phyloP scores from a whole-genome alignment of 1,140 invertebrate species.

The Chrysomallon squamiferum region DNA sequence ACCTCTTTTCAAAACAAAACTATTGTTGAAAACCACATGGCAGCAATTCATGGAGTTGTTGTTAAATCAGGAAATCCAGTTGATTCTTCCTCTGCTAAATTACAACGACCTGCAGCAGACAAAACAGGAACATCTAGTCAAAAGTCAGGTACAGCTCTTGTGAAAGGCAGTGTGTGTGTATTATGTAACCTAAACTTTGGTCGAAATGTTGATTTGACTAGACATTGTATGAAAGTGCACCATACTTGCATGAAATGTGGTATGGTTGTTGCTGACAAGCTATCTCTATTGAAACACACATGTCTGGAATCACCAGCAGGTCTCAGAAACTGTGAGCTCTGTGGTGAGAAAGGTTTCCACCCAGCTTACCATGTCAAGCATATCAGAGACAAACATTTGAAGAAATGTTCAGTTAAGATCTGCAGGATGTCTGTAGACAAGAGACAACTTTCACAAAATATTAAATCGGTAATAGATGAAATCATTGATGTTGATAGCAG shows the following conservation, averaged over 20 bases:
- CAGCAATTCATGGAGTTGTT: conserved; percentile 44
- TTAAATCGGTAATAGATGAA: too few relatives aligned
- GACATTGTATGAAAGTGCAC: conserved; percentile 52
- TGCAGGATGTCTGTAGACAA: background rate
- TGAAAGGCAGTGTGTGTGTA: conserved; percentile 51
- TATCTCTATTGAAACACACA: conserved; percentile 40
- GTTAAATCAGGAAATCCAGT: conserved; percentile 33
- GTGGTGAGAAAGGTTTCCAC: conserved; percentile 44
- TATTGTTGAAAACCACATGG: conserved; percentile 49
- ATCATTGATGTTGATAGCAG: too few relatives aligned
- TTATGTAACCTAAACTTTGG: conserved; percentile 52
- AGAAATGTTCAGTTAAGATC: conserved; percentile 36
- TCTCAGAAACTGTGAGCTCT: conserved; percentile 39
- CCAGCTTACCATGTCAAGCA: conserved; percentile 49
- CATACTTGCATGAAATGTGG: conserved; percentile 55
- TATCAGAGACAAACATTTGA: conserved; percentile 43
- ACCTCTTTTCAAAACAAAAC: conserved; percentile 30
- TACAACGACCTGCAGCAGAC: background rate
- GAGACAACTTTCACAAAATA: too few relatives aligned
- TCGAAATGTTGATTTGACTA: conserved; percentile 54
- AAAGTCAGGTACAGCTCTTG: conserved; percentile 10
- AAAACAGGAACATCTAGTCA: conserved; percentile 3
- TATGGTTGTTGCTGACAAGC: conserved; percentile 49
- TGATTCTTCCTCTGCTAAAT: background rate
- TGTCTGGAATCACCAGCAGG: conserved; percentile 37